phyloP scores from a whole-genome alignment of 2,113 vertebrate species.

The Scalopus aquaticus region DNA sequence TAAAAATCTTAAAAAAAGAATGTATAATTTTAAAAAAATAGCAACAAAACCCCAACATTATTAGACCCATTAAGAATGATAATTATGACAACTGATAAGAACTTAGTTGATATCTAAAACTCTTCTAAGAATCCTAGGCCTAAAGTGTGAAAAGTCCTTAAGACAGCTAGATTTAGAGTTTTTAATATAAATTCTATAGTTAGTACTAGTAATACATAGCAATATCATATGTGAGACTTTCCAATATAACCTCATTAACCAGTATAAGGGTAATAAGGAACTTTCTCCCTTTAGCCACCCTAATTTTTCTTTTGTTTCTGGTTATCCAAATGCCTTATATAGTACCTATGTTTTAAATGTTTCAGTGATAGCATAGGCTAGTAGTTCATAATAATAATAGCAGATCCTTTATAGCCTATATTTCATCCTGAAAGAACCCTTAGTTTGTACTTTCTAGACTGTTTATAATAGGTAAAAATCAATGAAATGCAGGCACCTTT shows the following conservation, averaged over 20 bases:
- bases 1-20: no score
- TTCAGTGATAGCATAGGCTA: conserved; percentile 28
- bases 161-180: conserved; percentile 21
- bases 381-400: conserved; percentile 46
- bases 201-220: background rate
- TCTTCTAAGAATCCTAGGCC: background rate
- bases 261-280: background rate
- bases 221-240: background rate
- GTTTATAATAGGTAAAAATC: conserved; percentile 65
- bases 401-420: conserved; percentile 24
- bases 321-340: background rate
- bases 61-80: background rate
- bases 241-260: conserved; percentile 12
- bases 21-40: no score
- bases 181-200: conserved; percentile 14
- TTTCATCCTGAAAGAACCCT: conserved; percentile 57
- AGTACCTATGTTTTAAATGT: conserved; percentile 49
- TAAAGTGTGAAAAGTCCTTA: conserved; percentile 10
- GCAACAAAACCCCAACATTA: background rate
- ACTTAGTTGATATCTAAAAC: background rate
- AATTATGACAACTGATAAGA: background rate
- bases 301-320: conserved; percentile 51
- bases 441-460: conserved; percentile 64
- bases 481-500: conserved; percentile 55
- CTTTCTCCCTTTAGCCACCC: background rate